Evolutionary conservation across 2,888 invertebrate genomes (phyloP), one percentile per base, ranked within the genome.

Genomic region (Congeria kusceri): DNA sequence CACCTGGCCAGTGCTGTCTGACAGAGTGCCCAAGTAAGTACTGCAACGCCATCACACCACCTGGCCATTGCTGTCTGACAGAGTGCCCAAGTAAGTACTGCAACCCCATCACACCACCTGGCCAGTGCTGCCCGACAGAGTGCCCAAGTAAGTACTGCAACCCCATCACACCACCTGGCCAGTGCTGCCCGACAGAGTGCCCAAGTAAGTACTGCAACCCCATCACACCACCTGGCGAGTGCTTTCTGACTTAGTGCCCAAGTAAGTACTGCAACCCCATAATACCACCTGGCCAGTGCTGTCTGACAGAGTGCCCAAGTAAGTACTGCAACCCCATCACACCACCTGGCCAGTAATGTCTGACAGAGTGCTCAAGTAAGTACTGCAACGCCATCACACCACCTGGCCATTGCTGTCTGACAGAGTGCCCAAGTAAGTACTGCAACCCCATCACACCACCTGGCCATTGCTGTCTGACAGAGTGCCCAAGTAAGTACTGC

Each of bases 131-230:
- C 69, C 88, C 89, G 13, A 80, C 88, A 25, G 53, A 77, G 20
- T 91, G 92, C 77, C 90, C 90, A 57, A 86, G 91, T 92, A 84
- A 84, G 90, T n/a, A 89, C 86, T 92, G 92, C 68, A 87, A 89
- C n/a, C 91, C 91, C 78, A 76, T 76, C 44, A 90, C 90, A 53
- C 79, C 89, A 9, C 72, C 86, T 11, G 90, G 91, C 0, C 68
- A 85, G 25, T 92, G 92, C 81, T 64, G 68, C 5, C 80, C 87
- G 0, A 79, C 88, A 28, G 77, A 76, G 18, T 92, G 92, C 72
- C 84, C 84, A 1, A 77, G 86, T 11, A 66, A 78, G 67, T 92
- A 91, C 78, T 70, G 80, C n/a, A 71, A 80, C 27, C 91, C 92
- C n/a, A 66, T 90, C 57, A 87, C 85, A 13, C 80, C 65, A 27